Evolutionary conservation across 2,888 invertebrate genomes (phyloP).

Genomic region (Odontocerum albicorne): DNA sequence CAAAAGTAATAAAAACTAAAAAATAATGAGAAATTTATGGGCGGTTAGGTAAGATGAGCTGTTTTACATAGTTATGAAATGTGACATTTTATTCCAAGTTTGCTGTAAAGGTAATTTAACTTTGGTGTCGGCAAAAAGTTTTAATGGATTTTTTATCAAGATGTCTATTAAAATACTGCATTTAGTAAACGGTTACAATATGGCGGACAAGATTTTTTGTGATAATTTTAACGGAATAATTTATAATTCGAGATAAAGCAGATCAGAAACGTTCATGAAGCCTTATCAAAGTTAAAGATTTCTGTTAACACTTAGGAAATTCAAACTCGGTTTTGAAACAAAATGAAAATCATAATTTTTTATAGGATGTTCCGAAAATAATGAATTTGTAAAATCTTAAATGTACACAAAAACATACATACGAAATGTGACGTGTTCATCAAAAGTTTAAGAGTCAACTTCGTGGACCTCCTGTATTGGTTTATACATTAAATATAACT

Average conservation of each 20-base stretch:
- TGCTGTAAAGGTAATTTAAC: slow-evolving; percentile 35
- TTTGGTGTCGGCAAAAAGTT: slow-evolving; percentile 36
- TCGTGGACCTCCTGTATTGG: too few relatives aligned
- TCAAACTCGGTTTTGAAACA: too few relatives aligned
- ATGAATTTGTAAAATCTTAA: too few relatives aligned
- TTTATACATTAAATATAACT: too few relatives aligned
- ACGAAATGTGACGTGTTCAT: too few relatives aligned
- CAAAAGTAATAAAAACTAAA: too few relatives aligned
- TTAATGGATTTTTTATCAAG: slow-evolving; percentile 38
- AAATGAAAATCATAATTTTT: too few relatives aligned
- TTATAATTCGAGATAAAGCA: background rate
- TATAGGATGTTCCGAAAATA: too few relatives aligned
- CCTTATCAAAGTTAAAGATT: slow-evolving; percentile 2
- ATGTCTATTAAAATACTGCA: slow-evolving; percentile 37
- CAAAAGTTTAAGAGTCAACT: too few relatives aligned
- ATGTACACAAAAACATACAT: too few relatives aligned
- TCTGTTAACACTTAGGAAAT: too few relatives aligned
- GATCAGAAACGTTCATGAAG: slow-evolving; percentile 1
- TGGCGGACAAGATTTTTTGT: slow-evolving; percentile 22
- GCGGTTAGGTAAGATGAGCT: slow-evolving; percentile 8
- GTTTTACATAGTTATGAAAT: slow-evolving; percentile 21
- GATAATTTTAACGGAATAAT: slow-evolving; percentile 15
- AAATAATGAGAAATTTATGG: slow-evolving; percentile 6
- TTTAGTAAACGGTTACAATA: slow-evolving; percentile 26
- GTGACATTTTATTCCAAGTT: slow-evolving; percentile 29